phyloP scores from a whole-genome alignment of 2,888 invertebrate species.

The Leucania comma region DNA sequence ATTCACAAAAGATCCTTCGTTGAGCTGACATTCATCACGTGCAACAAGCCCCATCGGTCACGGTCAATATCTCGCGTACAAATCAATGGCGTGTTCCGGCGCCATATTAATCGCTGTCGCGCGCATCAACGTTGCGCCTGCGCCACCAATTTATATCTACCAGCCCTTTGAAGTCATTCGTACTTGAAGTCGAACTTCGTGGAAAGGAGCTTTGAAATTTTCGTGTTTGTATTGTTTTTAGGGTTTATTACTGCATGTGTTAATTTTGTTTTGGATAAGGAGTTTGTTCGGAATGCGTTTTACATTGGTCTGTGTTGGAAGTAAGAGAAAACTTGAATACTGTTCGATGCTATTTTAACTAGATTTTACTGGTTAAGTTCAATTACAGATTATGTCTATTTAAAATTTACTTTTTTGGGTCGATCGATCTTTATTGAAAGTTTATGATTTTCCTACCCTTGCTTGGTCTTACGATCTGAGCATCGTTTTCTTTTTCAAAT shows the following conservation, averaged over 20 bases:
- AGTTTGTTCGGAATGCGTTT: neutral
- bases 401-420: neutral
- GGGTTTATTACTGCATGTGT: conserved; percentile 23
- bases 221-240: conserved; percentile 61
- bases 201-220: conserved; percentile 68
- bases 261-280: conserved; percentile 17
- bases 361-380: neutral
- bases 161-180: conserved; percentile 81
- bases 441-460: neutral
- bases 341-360: neutral
- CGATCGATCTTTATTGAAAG: neutral
- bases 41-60: conserved; percentile 77
- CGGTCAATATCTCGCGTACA: conserved; percentile 73
- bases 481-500: neutral
- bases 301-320: conserved; percentile 7
- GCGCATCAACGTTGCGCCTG: conserved; percentile 74
- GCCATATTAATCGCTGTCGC: conserved; percentile 79
- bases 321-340: neutral
- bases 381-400: neutral
- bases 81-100: conserved; percentile 71
- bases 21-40: conserved; percentile 59
- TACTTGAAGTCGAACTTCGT: conserved; percentile 64
- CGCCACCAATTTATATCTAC: conserved; percentile 75
- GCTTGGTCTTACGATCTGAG: neutral
- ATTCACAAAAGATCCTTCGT: conserved; percentile 40